Base-by-base conservation (phyloP, 2,888 invertebrate species). In the Osmoderma eremita region DNA sequence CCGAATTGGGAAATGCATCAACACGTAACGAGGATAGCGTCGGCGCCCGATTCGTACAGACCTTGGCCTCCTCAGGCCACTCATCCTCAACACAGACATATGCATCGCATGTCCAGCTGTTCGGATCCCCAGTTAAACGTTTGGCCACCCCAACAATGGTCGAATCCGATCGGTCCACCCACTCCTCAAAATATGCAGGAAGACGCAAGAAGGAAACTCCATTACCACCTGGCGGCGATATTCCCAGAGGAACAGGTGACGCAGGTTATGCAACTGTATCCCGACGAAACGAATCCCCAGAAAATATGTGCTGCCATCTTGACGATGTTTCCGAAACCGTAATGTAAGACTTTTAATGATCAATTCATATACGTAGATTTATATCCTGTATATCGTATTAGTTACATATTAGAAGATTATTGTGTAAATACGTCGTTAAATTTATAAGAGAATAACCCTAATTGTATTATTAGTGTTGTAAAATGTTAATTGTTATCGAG, bases 211-310 rank as follows among this genome's bases (percentile, higher is more conserved):
- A 86, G 91, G 24, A 88, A 90, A 73, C 84, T 96, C 78, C 94
- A 93, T 80, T 95, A 91, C 82, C 95, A 96, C 81, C 84, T 98
- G 70, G 90, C 93, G n/a, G 92, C 92, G 63, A 90, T 97, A 67
- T 98, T 98, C 82, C 95, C 95, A 0, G 93, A 94, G 77, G 90
- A 92, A 72, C 92, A 94, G 78, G 97, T 97, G n/a, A 88, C 89
- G 61, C 89, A 90, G 61, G 96, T 93, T 0, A 94, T 98, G 93
- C 88, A 91, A 70, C 84, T 91, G 72, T 90, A 93, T 83, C 97
- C 97, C 0, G 92, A 94, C 54, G 95, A 95, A 80, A 93, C 91
- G 20, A 92, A 95, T 82, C 91, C 96, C 8, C 93, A 95, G 81
- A 91, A 89, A 75, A 93, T 97, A 80, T 96, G 96, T 83, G 92